These are phyloP conservation scores for Drosophila chauvacae DNA, from an alignment of 1,140 invertebrate species.

Conservation along the genomic window DNA sequence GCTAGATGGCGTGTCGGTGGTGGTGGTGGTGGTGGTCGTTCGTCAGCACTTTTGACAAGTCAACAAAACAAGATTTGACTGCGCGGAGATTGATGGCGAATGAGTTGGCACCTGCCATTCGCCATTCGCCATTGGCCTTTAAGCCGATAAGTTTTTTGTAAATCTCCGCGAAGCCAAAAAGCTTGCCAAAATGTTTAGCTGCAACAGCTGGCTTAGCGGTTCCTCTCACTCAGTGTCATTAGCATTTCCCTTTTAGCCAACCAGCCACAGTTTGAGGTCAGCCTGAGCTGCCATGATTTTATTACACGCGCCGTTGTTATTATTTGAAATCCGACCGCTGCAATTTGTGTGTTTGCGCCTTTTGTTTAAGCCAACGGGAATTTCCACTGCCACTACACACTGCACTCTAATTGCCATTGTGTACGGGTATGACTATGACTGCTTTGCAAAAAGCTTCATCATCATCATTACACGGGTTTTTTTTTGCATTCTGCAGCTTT, in stretches of 20 bases:
- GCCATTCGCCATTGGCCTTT: constrained; percentile 56
- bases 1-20: constrained; percentile 69
- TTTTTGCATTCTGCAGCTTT: constrained; percentile 28
- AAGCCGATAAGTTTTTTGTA: constrained; percentile 28
- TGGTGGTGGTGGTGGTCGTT: constrained; percentile 23
- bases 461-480: constrained; percentile 70
- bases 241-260: constrained; percentile 13
- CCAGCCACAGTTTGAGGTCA: constrained; percentile 14
- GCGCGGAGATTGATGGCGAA: constrained; percentile 47
- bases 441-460: constrained; percentile 69
- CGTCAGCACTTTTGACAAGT: constrained; percentile 70
- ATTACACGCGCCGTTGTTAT: constrained; percentile 25
- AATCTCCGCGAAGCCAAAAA: constrained; percentile 31
- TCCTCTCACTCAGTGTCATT: constrained; percentile 34
- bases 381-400: constrained; percentile 58
- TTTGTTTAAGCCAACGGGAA: constrained; percentile 70
- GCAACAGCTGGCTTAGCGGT: constrained; percentile 23
- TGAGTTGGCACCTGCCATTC: constrained; percentile 59
- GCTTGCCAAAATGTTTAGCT: constrained; percentile 18
- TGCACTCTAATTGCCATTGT: constrained; percentile 73
- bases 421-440: constrained; percentile 37
- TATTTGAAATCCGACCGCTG: constrained; percentile 46
- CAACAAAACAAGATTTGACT: constrained; percentile 43
- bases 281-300: constrained; percentile 24
- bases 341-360: constrained; percentile 26